phyloP scores from a whole-genome alignment of 1,140 invertebrate genomes.

The Dendrolimus kikuchii region DNA sequence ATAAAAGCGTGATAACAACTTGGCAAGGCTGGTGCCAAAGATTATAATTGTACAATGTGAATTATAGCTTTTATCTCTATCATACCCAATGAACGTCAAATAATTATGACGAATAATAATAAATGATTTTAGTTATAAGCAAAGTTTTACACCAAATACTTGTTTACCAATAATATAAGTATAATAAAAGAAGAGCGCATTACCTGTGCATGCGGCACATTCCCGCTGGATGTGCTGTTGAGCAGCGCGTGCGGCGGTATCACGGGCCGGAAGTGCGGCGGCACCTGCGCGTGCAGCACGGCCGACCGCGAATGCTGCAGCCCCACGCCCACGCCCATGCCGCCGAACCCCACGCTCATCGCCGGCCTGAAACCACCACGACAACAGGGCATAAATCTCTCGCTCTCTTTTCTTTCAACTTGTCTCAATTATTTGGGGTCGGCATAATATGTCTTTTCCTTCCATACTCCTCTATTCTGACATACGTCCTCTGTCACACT shows the following conservation, averaged over 20 bases:
- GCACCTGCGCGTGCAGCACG: constrained; percentile 76
- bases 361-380: constrained; percentile 22
- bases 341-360: constrained; percentile 49
- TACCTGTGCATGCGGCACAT: constrained; percentile 72
- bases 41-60: too few species aligned
- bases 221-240: constrained; percentile 77
- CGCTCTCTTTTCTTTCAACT: too few species aligned
- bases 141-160: too few species aligned
- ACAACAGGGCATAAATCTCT: background rate
- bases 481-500: too few species aligned
- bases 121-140: too few species aligned
- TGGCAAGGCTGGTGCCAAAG: too few species aligned
- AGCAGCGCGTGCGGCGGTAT: constrained; percentile 65
- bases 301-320: constrained; percentile 69
- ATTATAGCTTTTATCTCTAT: background rate
- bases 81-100: background rate
- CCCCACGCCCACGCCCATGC: constrained; percentile 51
- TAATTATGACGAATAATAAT: too few species aligned
- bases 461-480: too few species aligned
- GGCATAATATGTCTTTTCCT: too few species aligned
- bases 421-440: too few species aligned
- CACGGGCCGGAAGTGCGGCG: constrained; percentile 56
- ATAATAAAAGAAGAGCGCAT: background rate
- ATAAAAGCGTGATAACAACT: too few species aligned
- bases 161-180: too few species aligned